Conservation (phyloP, 2,113 vertebrate genomes). For the Spizaetus ornatus region DNA sequence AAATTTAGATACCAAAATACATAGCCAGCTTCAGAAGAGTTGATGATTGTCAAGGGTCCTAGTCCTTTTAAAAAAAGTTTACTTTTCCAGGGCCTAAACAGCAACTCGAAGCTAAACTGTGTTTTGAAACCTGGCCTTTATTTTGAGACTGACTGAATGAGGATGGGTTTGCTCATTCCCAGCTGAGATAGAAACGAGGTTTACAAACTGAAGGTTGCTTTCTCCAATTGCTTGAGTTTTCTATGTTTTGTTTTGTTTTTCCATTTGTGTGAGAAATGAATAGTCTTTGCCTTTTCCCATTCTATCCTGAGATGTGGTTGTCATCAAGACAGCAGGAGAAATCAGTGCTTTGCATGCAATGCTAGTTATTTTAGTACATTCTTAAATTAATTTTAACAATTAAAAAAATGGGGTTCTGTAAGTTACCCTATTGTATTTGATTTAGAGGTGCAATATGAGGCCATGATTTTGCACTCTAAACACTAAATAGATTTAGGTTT, state of each 20-base stretch:
- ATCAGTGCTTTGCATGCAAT: not conserved
- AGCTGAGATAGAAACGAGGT: not conserved
- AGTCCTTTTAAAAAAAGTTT: not conserved
- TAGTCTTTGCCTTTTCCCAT: not conserved
- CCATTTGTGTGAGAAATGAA: not conserved
- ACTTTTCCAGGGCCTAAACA: not conserved
- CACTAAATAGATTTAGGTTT: not conserved
- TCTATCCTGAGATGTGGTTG: not conserved
- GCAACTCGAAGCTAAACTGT: not conserved
- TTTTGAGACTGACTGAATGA: not conserved
- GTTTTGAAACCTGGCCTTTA: not conserved
- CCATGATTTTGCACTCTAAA: not conserved
- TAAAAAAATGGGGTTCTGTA: rapidly evolving
- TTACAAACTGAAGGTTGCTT: not conserved
- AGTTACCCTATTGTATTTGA: not conserved
- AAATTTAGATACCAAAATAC: not conserved
- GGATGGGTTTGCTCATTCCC: not conserved
- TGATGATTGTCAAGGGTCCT: not conserved
- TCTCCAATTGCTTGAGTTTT: not conserved
- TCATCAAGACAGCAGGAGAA: not conserved
- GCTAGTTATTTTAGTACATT: not conserved
- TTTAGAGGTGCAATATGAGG: not conserved
- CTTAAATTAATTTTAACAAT: not conserved
- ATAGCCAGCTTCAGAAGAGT: not conserved
- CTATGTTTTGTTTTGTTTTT: not conserved